These are phyloP conservation scores for Patiria miniata DNA, from an alignment of 35 echinoderm and acorn worm species.

Conservation along the genomic window DNA sequence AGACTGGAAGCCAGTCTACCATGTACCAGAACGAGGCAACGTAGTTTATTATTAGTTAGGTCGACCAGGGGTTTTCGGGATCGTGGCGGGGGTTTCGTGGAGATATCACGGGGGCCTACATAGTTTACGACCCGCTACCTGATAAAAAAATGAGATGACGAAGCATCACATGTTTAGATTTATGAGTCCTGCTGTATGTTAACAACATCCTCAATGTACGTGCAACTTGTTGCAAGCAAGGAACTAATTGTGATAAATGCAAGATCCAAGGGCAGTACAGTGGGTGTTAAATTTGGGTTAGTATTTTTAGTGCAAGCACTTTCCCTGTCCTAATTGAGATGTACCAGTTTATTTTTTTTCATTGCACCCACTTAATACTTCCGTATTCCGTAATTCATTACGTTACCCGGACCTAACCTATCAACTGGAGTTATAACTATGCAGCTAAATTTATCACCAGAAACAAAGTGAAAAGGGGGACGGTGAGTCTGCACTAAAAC, in stretches of 20 bases:
- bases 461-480: not conserved
- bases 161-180: too few relatives aligned
- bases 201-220: slow-evolving; percentile 4
- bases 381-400: not conserved
- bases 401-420: not conserved
- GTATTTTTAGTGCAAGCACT: not conserved
- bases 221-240: too few relatives aligned
- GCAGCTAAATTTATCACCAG: not conserved
- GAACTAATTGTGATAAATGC: too few relatives aligned
- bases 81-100: too few relatives aligned
- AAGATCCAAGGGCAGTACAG: not conserved
- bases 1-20: too few relatives aligned
- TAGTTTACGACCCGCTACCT: too few relatives aligned
- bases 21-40: too few relatives aligned
- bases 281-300: not conserved
- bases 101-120: too few relatives aligned
- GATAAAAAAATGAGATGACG: too few relatives aligned
- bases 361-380: not conserved
- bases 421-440: not conserved
- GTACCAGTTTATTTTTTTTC: not conserved
- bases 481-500: too few relatives aligned
- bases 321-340: not conserved
- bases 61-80: too few relatives aligned
- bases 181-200: not conserved
- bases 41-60: too few relatives aligned